These are phyloP conservation scores for Drosophila nigritarsus DNA, from an alignment of 2,888 invertebrate species.

Conservation along the genomic window DNA sequence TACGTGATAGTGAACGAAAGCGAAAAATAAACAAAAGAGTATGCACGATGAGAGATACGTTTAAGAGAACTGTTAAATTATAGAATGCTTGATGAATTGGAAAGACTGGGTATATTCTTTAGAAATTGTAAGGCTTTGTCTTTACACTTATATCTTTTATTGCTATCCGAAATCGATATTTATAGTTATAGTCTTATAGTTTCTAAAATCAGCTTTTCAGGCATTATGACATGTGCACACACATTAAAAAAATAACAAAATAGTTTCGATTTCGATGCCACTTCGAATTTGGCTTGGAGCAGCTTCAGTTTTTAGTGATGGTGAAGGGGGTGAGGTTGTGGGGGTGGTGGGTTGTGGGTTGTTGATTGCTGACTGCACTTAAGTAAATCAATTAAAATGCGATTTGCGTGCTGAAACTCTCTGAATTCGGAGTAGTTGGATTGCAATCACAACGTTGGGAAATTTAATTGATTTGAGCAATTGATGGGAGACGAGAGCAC, in stretches of 20 bases:
- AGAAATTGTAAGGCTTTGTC: too few relatives aligned
- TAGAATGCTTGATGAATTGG: background rate
- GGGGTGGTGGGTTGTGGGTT: background rate
- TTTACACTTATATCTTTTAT: background rate
- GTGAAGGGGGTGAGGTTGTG: background rate
- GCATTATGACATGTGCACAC: conserved; percentile 14
- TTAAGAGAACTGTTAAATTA: background rate
- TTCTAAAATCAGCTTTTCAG: too few relatives aligned
- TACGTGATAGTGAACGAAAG: conserved; percentile 33
- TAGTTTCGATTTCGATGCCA: background rate
- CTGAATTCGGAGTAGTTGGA: conserved; percentile 14
- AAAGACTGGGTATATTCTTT: background rate
- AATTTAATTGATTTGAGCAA: conserved; percentile 44
- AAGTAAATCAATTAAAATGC: conserved; percentile 28
- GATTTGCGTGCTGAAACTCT: conserved; percentile 32
- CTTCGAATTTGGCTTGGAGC: background rate
- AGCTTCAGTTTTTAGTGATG: background rate
- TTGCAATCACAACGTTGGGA: conserved; percentile 35
- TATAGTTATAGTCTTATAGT: too few relatives aligned
- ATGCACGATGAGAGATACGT: background rate
- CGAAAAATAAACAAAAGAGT: conserved; percentile 18
- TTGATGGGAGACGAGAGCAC: conserved; percentile 22
- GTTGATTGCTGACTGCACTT: background rate
- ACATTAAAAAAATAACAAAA: conserved; percentile 22
- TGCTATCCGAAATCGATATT: too few relatives aligned